These are phyloP conservation scores for Drosophila mulleri DNA, from an alignment of 2,888 invertebrate species.

Conservation along the genomic window DNA sequence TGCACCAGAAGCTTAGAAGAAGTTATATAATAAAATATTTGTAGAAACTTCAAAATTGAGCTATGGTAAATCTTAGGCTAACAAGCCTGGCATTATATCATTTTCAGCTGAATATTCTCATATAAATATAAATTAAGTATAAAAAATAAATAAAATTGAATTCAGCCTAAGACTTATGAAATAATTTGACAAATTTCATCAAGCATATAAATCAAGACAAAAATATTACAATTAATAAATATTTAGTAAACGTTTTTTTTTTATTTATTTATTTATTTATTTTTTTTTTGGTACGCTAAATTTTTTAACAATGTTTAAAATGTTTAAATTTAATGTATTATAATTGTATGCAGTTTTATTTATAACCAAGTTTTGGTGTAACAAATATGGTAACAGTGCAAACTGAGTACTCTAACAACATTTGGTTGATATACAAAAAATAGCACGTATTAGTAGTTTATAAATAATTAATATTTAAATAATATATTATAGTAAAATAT, in stretches of 20 bases:
- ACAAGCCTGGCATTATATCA: too few species aligned
- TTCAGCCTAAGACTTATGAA: background rate
- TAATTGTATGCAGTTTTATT: background rate
- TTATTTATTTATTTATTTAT: too few species aligned
- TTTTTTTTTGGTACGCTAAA: too few species aligned
- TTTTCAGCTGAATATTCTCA: too few species aligned
- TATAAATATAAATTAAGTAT: too few species aligned
- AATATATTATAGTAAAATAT: too few species aligned
- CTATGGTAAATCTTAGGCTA: too few species aligned
- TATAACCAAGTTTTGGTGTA: background rate
- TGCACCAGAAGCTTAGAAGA: background rate
- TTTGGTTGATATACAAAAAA: too few species aligned
- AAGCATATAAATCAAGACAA: background rate
- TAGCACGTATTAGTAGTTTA: too few species aligned
- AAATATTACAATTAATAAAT: background rate
- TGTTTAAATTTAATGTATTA: background rate
- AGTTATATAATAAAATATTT: background rate
- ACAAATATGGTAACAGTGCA: background rate
- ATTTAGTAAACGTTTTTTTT: too few species aligned
- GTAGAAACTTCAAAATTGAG: background rate
- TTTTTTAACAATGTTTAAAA: background rate
- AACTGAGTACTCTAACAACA: background rate
- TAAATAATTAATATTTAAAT: too few species aligned
- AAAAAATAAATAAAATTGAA: background rate
- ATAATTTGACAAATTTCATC: background rate